Evolutionary conservation across 64 coral and sea anemone species (phyloP), one percentile per base, ranked within the genome.

Genomic region (Actinia equina): DNA sequence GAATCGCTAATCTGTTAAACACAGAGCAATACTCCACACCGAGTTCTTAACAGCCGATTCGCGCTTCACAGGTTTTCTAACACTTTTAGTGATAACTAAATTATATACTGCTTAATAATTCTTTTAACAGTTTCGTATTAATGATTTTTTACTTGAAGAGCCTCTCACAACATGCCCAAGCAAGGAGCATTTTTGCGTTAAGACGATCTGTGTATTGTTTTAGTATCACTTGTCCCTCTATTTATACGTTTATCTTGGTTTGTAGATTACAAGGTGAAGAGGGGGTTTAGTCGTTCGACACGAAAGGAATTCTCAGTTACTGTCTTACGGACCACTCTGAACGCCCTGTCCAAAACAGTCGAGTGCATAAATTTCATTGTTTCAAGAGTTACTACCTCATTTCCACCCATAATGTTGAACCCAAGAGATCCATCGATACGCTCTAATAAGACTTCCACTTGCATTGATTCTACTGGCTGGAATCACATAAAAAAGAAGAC

Each of bases 401-500:
- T 70, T 54, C 91, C 91, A 30, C 94, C 94, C 94, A 97, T 91
- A 63, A 97, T 97, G 90, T 97, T 97, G 57, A 97, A 97, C 22
- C 94, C 94, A 57, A 97, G 55, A 12, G 94, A 97, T 7, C 91
- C 93, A 70, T 97, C 85, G 17, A 78, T 87, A 20, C 94, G 88
- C 37, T 87, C 84, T 74, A 97, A 84, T 61, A 93, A 64, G 12
- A 97, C 88, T 43, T 93, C 94, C 12, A 97, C 94, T 86, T 97
- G 87, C 63, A 84, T 93, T 59, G 92, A 91, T 76, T 93, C 94
- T 61, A 89, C 88, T 15, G 88, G 76, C 94, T 97, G 88, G 71
- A 92, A 83, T 23, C 44, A 63, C 41, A 87, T 82, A 92, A 63
- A 41, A 93, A 89, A 80, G 49, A 93, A 91, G 59, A 79, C 88